These are phyloP conservation scores for Sternarchorhynchus goeldii DNA, from an alignment of 2,797 vertebrate species.

Conservation along the genomic window DNA sequence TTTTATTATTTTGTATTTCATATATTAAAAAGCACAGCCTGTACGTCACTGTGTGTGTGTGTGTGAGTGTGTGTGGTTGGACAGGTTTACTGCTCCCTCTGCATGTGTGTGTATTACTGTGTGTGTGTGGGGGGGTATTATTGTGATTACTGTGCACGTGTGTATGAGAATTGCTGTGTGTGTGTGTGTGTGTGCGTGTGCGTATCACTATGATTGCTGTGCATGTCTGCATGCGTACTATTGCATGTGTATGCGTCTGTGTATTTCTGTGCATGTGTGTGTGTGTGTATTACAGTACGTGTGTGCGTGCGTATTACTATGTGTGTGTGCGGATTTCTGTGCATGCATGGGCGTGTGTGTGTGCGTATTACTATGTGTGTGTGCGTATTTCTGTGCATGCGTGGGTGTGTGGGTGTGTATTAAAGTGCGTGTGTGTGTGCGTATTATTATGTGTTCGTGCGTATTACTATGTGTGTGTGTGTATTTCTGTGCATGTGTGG, in stretches of 20 bases:
- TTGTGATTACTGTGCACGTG: slow-evolving; percentile 11
- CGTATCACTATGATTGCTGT: too few relatives aligned
- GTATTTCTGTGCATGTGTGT: too few relatives aligned
- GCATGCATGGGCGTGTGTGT: slow-evolving; percentile 18
- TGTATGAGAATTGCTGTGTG: neutral
- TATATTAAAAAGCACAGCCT: slow-evolving; percentile 16
- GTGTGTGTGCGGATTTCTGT: too few relatives aligned
- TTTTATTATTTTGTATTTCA: slow-evolving; percentile 10
- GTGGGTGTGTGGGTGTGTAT: neutral
- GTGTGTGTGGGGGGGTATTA: slow-evolving; percentile 4
- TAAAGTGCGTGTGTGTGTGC: too few relatives aligned
- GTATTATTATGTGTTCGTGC: slow-evolving; percentile 45
- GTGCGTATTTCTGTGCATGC: slow-evolving; percentile 39
- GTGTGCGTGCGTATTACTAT: neutral
- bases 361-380: slow-evolving; percentile 42
- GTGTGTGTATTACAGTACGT: neutral
- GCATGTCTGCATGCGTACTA: too few relatives aligned
- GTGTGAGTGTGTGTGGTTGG: slow-evolving; percentile 31
- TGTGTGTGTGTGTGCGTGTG: slow-evolving; percentile 1
- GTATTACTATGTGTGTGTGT: slow-evolving; percentile 16
- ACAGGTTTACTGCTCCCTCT: slow-evolving; percentile 60
- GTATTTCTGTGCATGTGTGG: slow-evolving; percentile 18
- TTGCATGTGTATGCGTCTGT: neutral
- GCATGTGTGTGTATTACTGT: slow-evolving; percentile 38
- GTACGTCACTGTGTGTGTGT: slow-evolving; percentile 27